A percentile compares a stretch with the other conserved stretches of the same genome.
Conservation (phyloP, 2,113 vertebrate genomes). For the Asarcornis scutulata region DNA sequence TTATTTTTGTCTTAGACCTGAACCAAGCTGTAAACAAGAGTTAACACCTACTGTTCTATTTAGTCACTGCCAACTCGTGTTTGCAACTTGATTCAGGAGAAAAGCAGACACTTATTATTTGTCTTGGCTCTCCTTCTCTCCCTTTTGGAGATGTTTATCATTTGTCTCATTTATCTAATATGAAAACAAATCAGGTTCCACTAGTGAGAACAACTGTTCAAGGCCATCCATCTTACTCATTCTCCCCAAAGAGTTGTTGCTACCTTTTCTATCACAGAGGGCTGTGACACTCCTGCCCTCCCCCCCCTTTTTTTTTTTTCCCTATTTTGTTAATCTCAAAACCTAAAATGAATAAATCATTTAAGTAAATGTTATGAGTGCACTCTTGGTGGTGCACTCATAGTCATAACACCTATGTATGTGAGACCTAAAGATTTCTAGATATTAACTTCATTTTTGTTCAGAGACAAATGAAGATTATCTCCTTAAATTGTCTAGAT, state of each 20-base stretch:
- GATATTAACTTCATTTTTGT: background rate
- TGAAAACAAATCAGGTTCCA: background rate
- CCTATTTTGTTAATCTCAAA: background rate
- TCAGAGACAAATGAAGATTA: background rate
- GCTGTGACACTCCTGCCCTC: background rate
- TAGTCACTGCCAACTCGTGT: background rate
- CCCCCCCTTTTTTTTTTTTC: background rate
- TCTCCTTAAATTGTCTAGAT: background rate
- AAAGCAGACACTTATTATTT: background rate
- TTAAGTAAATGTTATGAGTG: background rate
- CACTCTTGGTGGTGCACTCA: background rate
- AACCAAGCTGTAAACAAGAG: background rate
- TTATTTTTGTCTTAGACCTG: background rate
- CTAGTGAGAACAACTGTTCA: background rate
- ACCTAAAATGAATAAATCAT: background rate
- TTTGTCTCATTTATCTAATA: background rate
- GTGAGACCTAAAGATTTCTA: background rate
- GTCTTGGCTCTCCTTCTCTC: background rate
- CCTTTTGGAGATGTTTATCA: background rate
- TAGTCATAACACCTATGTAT: background rate
- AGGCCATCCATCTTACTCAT: background rate
- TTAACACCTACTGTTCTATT: background rate
- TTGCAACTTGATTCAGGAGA: background rate
- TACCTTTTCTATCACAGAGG: background rate
- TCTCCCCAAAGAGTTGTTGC: background rate